Evolutionary conservation across 2,113 vertebrate genomes (phyloP), one percentile per base, ranked within the genome.

Genomic region (Lycocorax pyrrhopterus): DNA sequence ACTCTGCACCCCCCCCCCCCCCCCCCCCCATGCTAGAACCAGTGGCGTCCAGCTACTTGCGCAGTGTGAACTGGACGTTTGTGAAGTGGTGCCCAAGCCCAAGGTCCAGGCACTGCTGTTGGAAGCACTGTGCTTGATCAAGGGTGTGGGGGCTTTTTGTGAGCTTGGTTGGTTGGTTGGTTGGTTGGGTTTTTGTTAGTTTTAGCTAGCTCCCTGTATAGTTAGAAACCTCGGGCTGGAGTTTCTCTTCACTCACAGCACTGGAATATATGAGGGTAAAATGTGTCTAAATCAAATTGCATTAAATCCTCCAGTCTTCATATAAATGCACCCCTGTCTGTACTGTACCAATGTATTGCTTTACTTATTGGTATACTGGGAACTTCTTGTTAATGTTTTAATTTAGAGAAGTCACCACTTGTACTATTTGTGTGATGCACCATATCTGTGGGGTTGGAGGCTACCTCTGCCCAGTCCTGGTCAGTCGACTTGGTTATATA

Each of bases 291-390:
- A 71, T 35, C 12, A 74, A 60, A 81, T 72, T 16, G 53, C 27
- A 63, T 59, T 55, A 53, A 77, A 20, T 58, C 11, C 13, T 32
- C 9, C 10, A 2, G 23, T n/a, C 75, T 78, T 68, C n/a, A 43
- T 53, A 43, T 11, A 32, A 68, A 41, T 12, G 3, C 6, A 0
- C 25, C 4, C 0, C 2, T 23, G 11, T 21, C 19, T 67, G 9
- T 49, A 39, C 21, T 44, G 55, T 30, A n/a, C 56, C 26, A 44
- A 19, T 3, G 5, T 52, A 44, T 22, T 41, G 51, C 49, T 84
- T 85, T 72, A 55, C n/a, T 84, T 76, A 44, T 10, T n/a, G 52
- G 12, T 5, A 1, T 27, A 33, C 26, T n/a, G 32, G 33, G n/a
- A 77, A 51, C 8, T 23, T 93, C 33, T 68, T 53, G 12, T 16